Base-by-base conservation (phyloP, 2,888 invertebrate species). In the Pseudococcus viburni region DNA sequence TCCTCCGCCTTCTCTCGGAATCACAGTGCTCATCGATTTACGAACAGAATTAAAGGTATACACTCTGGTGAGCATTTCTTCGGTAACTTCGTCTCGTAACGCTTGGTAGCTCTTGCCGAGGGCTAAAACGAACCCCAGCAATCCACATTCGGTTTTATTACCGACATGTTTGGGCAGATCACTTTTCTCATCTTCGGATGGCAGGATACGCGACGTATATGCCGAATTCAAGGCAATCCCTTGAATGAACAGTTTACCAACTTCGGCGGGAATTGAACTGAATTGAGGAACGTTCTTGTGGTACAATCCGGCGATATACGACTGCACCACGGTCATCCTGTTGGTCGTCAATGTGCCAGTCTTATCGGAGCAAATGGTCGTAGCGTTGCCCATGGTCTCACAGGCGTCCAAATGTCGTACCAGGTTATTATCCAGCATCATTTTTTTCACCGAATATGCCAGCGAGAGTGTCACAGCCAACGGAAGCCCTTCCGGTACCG, bases 101-200 rank as follows among this genome's bases (percentile, higher is more conserved):
- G 91, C 90, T 90, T 94, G 93, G 90, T 94, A 94, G 90, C 92
- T 92, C 91, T 93, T 92, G 73, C 93, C 93, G 89, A 94, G 90
- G 80, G 92, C 93, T 88, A 92, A 90, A 3, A 94, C 93, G 90
- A 94, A 94, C 55, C 94, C 94, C 77, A 94, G 92, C 89, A 95
- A 91, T 59, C 94, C 93, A 91, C 94, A 95, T 91, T 94, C 94
- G 8, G 94, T 95, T 91, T 95, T 95, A 92, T 94, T 95, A 55
- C 94, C 94, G 55, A 94, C 92, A 91, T 94, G 94, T 88, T 92
- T 92, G 1, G 93, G 92, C 77, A 92, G 91, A 89, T 93, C 93
- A 68, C 92, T 92, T 64, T 85, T 89, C 17, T 89, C 89, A 22
- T 88, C 89, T 15, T 85, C 89, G 15, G 89, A 87, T 89, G 92